Conservation (phyloP, 2,888 invertebrate genomes). For the Epistrophella euchroma region DNA sequence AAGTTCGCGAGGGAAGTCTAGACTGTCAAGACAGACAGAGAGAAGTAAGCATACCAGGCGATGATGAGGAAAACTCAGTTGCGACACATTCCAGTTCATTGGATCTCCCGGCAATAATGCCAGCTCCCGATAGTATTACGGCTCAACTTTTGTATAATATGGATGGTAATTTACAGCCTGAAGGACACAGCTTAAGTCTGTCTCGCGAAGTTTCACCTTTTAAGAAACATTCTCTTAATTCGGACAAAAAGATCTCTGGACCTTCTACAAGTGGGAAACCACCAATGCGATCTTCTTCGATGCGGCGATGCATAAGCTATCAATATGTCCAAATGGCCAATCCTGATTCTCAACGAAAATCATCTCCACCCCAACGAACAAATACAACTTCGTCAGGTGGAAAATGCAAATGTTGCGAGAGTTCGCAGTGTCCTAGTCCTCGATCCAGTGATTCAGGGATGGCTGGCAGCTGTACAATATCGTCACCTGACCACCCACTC, state of each 20-base stretch:
- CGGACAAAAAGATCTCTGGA: slow-evolving; percentile 84
- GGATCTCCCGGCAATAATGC: slow-evolving; percentile 84
- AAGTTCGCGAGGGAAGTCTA: slow-evolving; percentile 80
- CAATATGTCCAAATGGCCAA: slow-evolving; percentile 83
- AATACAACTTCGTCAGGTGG: slow-evolving; percentile 69
- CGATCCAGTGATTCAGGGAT: slow-evolving; percentile 92
- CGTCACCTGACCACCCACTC: slow-evolving; percentile 88
- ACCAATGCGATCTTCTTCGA: slow-evolving; percentile 78
- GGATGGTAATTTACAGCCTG: slow-evolving; percentile 78
- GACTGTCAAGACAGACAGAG: slow-evolving; percentile 76
- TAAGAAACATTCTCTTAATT: slow-evolving; percentile 86
- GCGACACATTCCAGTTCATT: slow-evolving; percentile 86
- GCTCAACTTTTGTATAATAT: slow-evolving; percentile 85
- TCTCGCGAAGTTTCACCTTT: slow-evolving; percentile 81
- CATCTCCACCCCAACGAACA: slow-evolving; percentile 59
- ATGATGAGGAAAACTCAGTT: slow-evolving; percentile 79
- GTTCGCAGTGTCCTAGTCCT: slow-evolving; percentile 88
- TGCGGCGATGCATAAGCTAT: slow-evolving; percentile 85
- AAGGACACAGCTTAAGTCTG: slow-evolving; percentile 79
- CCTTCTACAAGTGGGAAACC: slow-evolving; percentile 58
- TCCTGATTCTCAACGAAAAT: slow-evolving; percentile 52
- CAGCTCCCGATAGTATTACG: slow-evolving; percentile 85
- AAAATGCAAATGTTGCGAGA: slow-evolving; percentile 86
- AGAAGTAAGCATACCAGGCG: slow-evolving; percentile 30
- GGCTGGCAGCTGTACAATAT: slow-evolving; percentile 91